phyloP scores from a whole-genome alignment of 2,113 vertebrate species.

The Platysteira castanea region DNA sequence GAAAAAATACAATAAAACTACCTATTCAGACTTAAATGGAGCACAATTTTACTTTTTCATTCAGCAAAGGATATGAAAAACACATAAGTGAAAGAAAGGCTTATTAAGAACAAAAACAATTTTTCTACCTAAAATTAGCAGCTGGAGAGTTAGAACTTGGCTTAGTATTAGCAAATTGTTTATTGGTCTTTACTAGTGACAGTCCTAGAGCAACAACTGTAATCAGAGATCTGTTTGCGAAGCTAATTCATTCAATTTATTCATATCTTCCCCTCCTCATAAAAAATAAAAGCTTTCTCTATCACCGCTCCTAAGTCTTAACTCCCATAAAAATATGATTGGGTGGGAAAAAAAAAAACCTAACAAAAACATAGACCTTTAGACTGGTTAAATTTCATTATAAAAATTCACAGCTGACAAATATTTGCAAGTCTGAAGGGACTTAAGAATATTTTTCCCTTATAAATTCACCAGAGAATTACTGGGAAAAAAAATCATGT shows the following conservation, averaged over 20 bases:
- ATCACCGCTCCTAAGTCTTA: neutral
- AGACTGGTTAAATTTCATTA: neutral
- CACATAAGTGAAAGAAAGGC: neutral
- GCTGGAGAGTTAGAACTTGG: neutral
- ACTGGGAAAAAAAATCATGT: neutral
- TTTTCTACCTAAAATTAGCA: constrained; percentile 18
- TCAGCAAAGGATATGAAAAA: neutral
- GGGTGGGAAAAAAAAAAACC: accelerated
- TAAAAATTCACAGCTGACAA: neutral
- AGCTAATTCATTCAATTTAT: neutral
- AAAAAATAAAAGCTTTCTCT: neutral
- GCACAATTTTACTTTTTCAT: neutral
- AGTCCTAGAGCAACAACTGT: neutral
- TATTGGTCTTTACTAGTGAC: neutral
- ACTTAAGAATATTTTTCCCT: neutral
- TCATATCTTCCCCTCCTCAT: neutral
- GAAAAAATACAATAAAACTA: neutral
- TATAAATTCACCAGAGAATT: neutral
- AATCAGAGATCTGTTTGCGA: constrained; percentile 20
- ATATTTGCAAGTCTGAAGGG: neutral
- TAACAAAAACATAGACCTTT: neutral
- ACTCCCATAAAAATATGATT: neutral
- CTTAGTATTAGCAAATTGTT: neutral
- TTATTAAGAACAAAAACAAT: neutral
- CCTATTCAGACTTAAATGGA: neutral